These are phyloP conservation scores for Chaetophractus vellerosus DNA, from an alignment of 2,797 vertebrate genomes.

Conservation along the genomic window DNA sequence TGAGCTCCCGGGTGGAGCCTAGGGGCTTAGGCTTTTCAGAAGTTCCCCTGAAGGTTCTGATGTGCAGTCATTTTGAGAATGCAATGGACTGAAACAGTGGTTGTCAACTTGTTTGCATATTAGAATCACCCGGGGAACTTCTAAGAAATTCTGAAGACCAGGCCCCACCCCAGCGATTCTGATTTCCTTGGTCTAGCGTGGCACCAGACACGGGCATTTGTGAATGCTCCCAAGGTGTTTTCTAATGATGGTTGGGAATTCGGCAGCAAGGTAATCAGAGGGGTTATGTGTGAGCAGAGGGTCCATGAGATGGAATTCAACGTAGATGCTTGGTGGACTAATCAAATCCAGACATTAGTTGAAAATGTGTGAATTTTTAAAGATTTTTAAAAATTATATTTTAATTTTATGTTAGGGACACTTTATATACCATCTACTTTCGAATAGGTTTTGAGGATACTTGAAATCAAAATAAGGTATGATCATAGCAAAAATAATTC, in stretches of 20 bases:
- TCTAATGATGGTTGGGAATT: not conserved
- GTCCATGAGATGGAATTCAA: not conserved
- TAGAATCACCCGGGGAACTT: not conserved
- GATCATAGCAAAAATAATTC: constrained; percentile 2
- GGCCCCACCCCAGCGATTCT: not conserved
- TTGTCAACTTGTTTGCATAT: not conserved
- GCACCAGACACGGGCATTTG: not conserved
- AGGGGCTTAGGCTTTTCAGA: not conserved
- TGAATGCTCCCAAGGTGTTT: not conserved
- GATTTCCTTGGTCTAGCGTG: not conserved
- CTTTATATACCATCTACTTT: not conserved
- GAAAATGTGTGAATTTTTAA: not conserved
- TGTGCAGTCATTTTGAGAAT: not conserved
- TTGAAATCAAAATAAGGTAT: not conserved
- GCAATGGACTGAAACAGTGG: not conserved
- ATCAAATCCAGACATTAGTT: not conserved
- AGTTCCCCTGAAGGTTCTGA: not conserved
- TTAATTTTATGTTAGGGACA: not conserved
- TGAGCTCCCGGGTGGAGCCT: not conserved
- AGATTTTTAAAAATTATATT: not conserved
- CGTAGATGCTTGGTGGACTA: not conserved
- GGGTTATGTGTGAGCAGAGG: not conserved
- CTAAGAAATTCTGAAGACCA: not conserved
- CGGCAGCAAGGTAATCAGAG: not conserved
- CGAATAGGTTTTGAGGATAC: not conserved